Percentiles rank a stretch among this genome's conserved stretches.
phyloP scores from a whole-genome alignment of 1,140 invertebrate species.

The Drosophila paulistorum region DNA sequence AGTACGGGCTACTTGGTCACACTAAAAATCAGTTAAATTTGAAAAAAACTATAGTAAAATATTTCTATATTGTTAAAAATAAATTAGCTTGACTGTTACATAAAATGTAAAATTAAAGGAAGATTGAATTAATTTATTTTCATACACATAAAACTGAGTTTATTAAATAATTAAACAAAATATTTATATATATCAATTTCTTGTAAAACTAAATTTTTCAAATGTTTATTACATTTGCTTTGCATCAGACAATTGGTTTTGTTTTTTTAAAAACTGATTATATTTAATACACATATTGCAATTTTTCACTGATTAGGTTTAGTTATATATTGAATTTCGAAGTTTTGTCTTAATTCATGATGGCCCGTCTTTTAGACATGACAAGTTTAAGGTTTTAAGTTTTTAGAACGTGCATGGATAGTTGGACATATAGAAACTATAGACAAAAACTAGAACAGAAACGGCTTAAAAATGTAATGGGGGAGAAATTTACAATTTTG shows the following conservation, averaged over 20 bases:
- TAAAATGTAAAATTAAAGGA: too few relatives aligned
- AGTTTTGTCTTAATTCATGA: slow-evolving; percentile 42
- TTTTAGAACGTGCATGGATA: slow-evolving; percentile 33
- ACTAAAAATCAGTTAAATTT: background rate
- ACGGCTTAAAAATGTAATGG: slow-evolving; percentile 46
- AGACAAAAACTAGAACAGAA: slow-evolving; percentile 26
- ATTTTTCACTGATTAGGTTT: slow-evolving; percentile 3
- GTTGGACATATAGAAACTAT: slow-evolving; percentile 19
- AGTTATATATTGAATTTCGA: slow-evolving; percentile 36
- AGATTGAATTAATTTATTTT: background rate
- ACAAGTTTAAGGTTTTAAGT: slow-evolving; percentile 43
- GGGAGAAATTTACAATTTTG: slow-evolving; percentile 62
- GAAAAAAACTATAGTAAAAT: too few relatives aligned
- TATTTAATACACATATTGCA: slow-evolving; percentile 8
- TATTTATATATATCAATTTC: slow-evolving; percentile 37
- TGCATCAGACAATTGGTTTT: slow-evolving; percentile 30
- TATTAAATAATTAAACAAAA: slow-evolving; percentile 58
- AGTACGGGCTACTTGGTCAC: background rate
- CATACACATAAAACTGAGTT: slow-evolving; percentile 46
- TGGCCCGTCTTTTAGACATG: slow-evolving; percentile 54
- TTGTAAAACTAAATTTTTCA: slow-evolving; percentile 39
- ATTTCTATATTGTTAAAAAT: too few relatives aligned
- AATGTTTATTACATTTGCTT: slow-evolving; percentile 38
- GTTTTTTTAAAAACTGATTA: slow-evolving; percentile 43
- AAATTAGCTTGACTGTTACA: too few relatives aligned